phyloP scores from a whole-genome alignment of 2,113 vertebrate species.

The Seriola aureovittata region DNA sequence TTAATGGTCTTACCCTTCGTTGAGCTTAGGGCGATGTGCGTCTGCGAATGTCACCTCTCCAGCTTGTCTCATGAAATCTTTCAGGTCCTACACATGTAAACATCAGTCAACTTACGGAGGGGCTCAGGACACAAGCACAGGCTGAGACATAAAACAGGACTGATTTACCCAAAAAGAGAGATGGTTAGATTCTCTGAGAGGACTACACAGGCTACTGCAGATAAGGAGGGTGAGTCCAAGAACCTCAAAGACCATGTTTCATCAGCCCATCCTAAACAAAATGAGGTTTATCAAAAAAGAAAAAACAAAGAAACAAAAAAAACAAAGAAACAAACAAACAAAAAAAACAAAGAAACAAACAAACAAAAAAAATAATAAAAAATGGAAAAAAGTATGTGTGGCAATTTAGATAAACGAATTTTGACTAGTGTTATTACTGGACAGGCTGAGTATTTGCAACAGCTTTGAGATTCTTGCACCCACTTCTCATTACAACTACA shows the following conservation, averaged over 20 bases:
- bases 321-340: not conserved
- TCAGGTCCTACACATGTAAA: constrained; percentile 94
- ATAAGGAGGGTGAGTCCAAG: constrained; percentile 71
- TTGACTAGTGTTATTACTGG: not conserved
- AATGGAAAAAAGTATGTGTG: not conserved
- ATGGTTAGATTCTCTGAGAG: constrained; percentile 72
- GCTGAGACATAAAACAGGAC: constrained; percentile 59
- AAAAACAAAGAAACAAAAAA: not conserved
- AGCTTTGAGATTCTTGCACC: constrained; percentile 77
- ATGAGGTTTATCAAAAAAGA: not conserved
- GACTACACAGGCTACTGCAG: constrained; percentile 71
- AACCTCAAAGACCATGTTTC: constrained; percentile 55
- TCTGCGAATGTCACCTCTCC: constrained; percentile 99
- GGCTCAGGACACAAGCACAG: constrained; percentile 52
- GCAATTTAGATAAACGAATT: constrained; percentile 21
- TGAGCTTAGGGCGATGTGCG: constrained; percentile 95
- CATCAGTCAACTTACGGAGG: constrained; percentile 78
- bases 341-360: not conserved
- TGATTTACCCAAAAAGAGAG: constrained; percentile 87
- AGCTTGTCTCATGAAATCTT: constrained; percentile 99
- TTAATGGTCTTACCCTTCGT: constrained; percentile 90
- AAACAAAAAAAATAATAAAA: not conserved
- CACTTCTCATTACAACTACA: constrained; percentile 63
- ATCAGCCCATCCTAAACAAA: not conserved
- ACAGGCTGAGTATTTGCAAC: constrained; percentile 6